Percentiles rank a stretch among this genome's conserved stretches.
Evolutionary conservation across 1,140 invertebrate genomes (phyloP).

Genomic region (Aleiodes sp.): DNA sequence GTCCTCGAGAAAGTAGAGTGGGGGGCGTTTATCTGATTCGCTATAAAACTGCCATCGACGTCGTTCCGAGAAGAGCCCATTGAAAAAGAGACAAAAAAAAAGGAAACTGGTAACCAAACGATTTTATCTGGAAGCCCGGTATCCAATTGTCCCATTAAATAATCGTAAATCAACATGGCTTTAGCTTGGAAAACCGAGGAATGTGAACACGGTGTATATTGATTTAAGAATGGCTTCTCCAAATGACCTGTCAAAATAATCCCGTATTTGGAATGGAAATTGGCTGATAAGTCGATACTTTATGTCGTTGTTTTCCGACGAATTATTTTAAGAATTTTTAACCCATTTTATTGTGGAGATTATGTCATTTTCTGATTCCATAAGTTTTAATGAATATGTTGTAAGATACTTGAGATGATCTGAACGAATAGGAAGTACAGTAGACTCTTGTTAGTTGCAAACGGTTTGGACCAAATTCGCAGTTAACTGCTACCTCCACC

Average conservation of each 20-base stretch:
- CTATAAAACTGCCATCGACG: conserved; percentile 47
- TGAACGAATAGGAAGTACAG: too few species aligned
- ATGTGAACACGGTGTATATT: background rate
- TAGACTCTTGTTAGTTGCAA: too few species aligned
- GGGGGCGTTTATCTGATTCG: conserved; percentile 45
- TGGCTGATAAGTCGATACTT: too few species aligned
- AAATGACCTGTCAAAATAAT: background rate
- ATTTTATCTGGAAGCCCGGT: conserved; percentile 35
- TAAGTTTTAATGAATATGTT: too few species aligned
- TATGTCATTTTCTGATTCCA: too few species aligned
- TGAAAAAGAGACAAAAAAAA: conserved; percentile 20
- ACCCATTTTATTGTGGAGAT: too few species aligned
- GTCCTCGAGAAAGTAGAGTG: conserved; percentile 26
- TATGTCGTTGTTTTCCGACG: too few species aligned
- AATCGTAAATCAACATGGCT: conserved; percentile 41
- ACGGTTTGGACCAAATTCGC: too few species aligned
- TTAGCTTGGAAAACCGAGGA: background rate
- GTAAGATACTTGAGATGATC: too few species aligned
- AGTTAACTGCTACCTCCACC: too few species aligned
- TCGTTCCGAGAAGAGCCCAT: conserved; percentile 20
- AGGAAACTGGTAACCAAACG: conserved; percentile 21
- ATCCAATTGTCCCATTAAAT: conserved; percentile 44
- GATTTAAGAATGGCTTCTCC: background rate
- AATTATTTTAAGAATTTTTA: too few species aligned
- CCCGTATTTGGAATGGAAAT: background rate